phyloP scores from a whole-genome alignment of 2,797 vertebrate genomes.

The Peromyscus nudipes region DNA sequence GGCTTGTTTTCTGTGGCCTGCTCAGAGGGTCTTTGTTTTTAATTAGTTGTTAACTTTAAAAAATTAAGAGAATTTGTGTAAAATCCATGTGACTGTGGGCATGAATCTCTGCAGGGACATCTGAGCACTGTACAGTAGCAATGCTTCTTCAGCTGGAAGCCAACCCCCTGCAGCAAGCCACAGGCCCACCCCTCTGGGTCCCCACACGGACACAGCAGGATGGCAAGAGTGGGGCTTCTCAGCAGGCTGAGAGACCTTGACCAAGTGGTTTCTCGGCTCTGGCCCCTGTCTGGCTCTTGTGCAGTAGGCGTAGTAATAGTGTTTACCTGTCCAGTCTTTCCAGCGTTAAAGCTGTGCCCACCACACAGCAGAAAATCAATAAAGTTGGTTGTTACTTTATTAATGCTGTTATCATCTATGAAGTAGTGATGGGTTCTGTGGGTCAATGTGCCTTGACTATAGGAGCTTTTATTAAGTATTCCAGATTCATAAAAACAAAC shows the following conservation, averaged over 20 bases:
- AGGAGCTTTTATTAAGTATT: neutral
- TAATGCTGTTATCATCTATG: neutral
- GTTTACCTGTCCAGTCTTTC: neutral
- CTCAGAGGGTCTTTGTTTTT: constrained; percentile 49
- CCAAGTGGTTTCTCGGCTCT: neutral
- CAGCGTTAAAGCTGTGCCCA: neutral
- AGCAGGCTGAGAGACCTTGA: neutral
- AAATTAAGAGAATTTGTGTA: neutral
- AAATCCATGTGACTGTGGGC: neutral
- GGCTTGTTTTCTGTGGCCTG: neutral
- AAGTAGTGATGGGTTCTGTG: neutral
- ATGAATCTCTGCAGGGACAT: neutral
- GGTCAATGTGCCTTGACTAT: neutral
- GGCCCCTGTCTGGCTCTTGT: neutral
- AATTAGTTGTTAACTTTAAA: constrained; percentile 34
- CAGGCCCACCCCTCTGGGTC: neutral
- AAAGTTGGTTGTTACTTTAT: neutral
- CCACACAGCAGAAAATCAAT: neutral
- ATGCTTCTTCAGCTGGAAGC: neutral
- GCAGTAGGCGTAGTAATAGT: neutral
- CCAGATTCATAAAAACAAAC: neutral
- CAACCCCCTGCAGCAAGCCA: neutral
- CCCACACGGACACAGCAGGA: neutral
- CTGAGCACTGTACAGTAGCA: neutral
- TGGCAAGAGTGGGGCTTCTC: neutral